Evolutionary conservation across 1,140 invertebrate genomes (phyloP).

Genomic region (Drosophila santomea): DNA sequence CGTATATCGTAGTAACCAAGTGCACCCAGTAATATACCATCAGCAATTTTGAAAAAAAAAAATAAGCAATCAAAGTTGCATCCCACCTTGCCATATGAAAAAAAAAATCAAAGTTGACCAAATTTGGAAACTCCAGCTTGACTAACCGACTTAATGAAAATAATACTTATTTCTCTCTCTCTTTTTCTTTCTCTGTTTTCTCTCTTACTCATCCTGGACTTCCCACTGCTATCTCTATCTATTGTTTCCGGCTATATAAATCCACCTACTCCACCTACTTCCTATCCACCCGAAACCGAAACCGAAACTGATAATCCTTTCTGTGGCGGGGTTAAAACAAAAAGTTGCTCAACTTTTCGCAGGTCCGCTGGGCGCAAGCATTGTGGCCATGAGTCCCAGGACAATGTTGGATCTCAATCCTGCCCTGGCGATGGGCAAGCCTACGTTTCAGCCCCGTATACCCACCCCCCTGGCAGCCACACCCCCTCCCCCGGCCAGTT

Average conservation of each 20-base stretch:
- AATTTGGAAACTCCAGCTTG: slow-evolving; percentile 44
- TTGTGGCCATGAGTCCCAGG: slow-evolving; percentile 84
- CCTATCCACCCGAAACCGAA: slow-evolving; percentile 12
- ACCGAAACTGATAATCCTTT: slow-evolving; percentile 41
- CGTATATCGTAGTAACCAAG: slow-evolving; percentile 53
- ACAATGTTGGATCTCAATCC: slow-evolving; percentile 84
- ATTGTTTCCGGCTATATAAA: slow-evolving; percentile 48
- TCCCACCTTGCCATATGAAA: slow-evolving; percentile 52
- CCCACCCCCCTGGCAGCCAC: slow-evolving; percentile 71
- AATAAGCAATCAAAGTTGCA: slow-evolving; percentile 46
- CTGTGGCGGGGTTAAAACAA: slow-evolving; percentile 59
- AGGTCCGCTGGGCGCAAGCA: slow-evolving; percentile 84
- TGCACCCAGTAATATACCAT: slow-evolving; percentile 68
- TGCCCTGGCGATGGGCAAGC: slow-evolving; percentile 82
- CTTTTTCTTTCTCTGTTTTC: slow-evolving; percentile 48
- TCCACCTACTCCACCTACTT: slow-evolving; percentile 42
- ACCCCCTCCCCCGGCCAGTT: slow-evolving; percentile 6
- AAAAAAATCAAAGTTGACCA: slow-evolving; percentile 30
- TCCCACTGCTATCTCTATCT: slow-evolving; percentile 29
- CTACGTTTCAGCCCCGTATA: slow-evolving; percentile 81
- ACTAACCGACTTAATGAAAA: slow-evolving; percentile 59
- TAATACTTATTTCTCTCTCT: slow-evolving; percentile 56
- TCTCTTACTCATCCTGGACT: slow-evolving; percentile 39
- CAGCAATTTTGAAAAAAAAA: slow-evolving; percentile 31
- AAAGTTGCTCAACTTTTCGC: slow-evolving; percentile 81